A percentile compares a stretch with the other conserved stretches of the same genome.
Conservation (phyloP, 2,888 invertebrate genomes). For the Gastracanthus pulcherrimus region DNA sequence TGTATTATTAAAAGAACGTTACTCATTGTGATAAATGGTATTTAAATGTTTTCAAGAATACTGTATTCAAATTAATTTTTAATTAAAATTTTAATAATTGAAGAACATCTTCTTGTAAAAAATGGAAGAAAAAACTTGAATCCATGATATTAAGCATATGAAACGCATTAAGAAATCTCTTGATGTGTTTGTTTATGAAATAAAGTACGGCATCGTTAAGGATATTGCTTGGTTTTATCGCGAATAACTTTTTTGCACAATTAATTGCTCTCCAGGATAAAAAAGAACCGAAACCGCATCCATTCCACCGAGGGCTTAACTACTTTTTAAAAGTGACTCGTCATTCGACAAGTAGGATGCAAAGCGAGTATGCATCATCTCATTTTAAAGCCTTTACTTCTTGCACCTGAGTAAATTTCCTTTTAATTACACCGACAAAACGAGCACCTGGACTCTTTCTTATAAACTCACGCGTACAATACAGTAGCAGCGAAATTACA, state of each 20-base stretch:
- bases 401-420: constrained; percentile 75
- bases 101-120: not conserved
- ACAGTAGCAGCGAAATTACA: not conserved
- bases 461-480: too few species aligned
- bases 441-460: constrained; percentile 61
- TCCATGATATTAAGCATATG: not conserved
- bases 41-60: not conserved
- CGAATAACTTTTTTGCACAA: constrained; percentile 26
- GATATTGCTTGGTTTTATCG: not conserved
- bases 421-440: constrained; percentile 61
- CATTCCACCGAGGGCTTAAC: constrained; percentile 21
- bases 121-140: too few species aligned
- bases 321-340: constrained; percentile 72
- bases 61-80: not conserved
- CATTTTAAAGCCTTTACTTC: not conserved
- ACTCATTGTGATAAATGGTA: too few species aligned
- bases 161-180: not conserved
- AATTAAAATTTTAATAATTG: constrained; percentile 29
- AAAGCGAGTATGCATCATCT: too few species aligned
- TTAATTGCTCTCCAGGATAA: constrained; percentile 30
- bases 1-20: too few species aligned
- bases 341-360: constrained; percentile 67
- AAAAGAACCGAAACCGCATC: not conserved
- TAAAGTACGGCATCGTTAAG: not conserved
- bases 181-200: constrained; percentile 38